These are phyloP conservation scores for Clarias pachynema DNA, from an alignment of 2,797 vertebrate species.

Conservation along the genomic window DNA sequence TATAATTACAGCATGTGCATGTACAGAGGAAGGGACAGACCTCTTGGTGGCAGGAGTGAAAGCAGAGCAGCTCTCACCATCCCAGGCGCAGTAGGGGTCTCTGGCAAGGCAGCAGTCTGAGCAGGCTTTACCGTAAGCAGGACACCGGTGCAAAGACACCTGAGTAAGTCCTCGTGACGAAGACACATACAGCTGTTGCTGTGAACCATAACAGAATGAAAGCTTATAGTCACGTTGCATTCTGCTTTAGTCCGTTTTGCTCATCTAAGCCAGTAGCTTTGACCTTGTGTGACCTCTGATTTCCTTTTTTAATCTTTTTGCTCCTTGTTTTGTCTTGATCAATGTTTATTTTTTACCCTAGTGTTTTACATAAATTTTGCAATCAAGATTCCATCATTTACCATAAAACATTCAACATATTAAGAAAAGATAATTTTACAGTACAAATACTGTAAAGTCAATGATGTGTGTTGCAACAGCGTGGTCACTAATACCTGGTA, in stretches of 20 bases:
- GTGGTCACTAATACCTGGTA: background rate
- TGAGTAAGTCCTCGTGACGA: conserved; percentile 73
- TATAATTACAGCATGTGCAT: background rate
- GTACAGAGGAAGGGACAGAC: conserved; percentile 48
- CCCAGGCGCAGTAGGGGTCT: conserved; percentile 77
- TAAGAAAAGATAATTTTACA: background rate
- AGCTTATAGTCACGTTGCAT: background rate
- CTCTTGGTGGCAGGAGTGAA: conserved; percentile 71
- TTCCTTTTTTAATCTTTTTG: background rate
- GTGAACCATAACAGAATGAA: conserved; percentile 39
- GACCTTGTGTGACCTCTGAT: background rate
- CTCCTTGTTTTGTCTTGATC: background rate
- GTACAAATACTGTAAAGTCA: background rate
- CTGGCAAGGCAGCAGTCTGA: conserved; percentile 76
- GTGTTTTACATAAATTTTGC: background rate
- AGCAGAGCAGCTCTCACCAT: conserved; percentile 70
- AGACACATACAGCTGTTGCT: conserved; percentile 78
- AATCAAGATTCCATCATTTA: background rate
- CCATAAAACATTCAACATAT: background rate
- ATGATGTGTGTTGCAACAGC: background rate
- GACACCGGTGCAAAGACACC: conserved; percentile 73
- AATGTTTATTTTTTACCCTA: background rate
- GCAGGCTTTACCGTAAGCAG: conserved; percentile 72
- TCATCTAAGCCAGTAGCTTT: background rate
- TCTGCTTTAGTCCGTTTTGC: background rate